These are phyloP conservation scores for Cheilosia grossa DNA, from an alignment of 2,888 invertebrate genomes.

Conservation along the genomic window DNA sequence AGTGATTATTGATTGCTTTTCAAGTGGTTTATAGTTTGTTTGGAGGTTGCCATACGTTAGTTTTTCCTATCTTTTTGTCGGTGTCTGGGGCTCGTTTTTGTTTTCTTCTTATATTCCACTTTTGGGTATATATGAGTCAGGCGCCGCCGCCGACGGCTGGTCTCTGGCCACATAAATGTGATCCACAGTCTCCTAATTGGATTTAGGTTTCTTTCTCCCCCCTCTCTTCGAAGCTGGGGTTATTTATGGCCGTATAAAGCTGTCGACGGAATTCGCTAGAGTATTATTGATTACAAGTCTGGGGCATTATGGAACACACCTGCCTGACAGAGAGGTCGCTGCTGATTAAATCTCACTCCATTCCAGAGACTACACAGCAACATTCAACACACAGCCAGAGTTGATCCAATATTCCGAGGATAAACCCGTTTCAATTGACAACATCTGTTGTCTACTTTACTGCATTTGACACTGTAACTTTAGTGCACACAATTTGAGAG, in stretches of 20 bases:
- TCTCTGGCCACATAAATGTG: conserved; percentile 56
- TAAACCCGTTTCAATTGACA: conserved; percentile 55
- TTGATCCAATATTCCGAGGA: conserved; percentile 2
- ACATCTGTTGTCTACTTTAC: conserved; percentile 33
- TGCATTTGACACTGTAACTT: conserved; percentile 37
- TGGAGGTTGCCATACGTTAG: conserved; percentile 8
- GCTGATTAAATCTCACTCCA: conserved; percentile 44
- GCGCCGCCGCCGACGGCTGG: conserved; percentile 59
- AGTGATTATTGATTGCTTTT: conserved; percentile 69
- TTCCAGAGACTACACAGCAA: conserved; percentile 22
- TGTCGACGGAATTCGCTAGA: conserved; percentile 62
- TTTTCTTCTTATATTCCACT: conserved; percentile 22
- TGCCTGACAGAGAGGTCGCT: conserved; percentile 32
- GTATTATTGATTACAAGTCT: conserved; percentile 58
- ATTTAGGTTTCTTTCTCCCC: conserved; percentile 10
- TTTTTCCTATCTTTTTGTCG: conserved; percentile 42
- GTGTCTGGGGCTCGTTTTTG: conserved; percentile 37
- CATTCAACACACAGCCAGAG: not conserved
- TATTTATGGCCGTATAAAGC: conserved; percentile 67
- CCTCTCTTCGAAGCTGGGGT: conserved; percentile 21
- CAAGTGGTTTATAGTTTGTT: conserved; percentile 61
- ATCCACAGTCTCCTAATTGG: conserved; percentile 68
- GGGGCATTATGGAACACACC: conserved; percentile 55
- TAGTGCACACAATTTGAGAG: not conserved
- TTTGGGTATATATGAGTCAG: conserved; percentile 64